Evolutionary conservation across 2,888 invertebrate genomes (phyloP), one percentile per base, ranked within the genome.

Genomic region (Dromius quadrimaculatus): DNA sequence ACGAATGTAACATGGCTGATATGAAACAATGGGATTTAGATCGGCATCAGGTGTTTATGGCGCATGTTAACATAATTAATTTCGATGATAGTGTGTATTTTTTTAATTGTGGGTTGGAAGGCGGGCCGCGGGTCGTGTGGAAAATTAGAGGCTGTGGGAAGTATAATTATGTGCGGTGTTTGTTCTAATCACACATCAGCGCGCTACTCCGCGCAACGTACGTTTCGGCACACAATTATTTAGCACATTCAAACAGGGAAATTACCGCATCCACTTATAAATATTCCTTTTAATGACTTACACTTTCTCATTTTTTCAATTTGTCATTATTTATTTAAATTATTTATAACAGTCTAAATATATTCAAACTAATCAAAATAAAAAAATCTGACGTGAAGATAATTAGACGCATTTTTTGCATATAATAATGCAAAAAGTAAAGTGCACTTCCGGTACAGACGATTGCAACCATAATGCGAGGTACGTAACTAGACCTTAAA

Each of bases 121-220:
- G 36, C 36, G 36, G 36, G 1, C 11, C 36, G 36, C 36, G 36
- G 36, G n/a, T 47, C 23, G 47, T 11, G 22, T n/a, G 17, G 23
- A 57, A 32, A 28, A 57, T 57, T 57, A 57, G 34, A 57, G 57
- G 34, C 57, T 47, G 19, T 47, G 47, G 23, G 47, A 47, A 47
- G 19, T 47, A 19, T 47, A 47, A 47, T 47, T 47, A 47, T 11
- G 47, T 13, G 20, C 47, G 19, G 47, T 47, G 9, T 47, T 47
- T 47, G 20, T 47, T 47, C 47, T 36, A 36, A 36, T 36, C 36
- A 36, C n/a, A 36, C 36, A 36, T 36, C n/a, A 11, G 41, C 15
- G 11, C 6, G 1, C 15, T 41, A 11, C 41, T 3, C 2, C 41
- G 2, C 9, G n/a, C 9, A 41, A 1, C 36, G 36, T 15, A 6